Conservation (phyloP, 2,888 invertebrate genomes). For the Seladonia tumulorum region DNA sequence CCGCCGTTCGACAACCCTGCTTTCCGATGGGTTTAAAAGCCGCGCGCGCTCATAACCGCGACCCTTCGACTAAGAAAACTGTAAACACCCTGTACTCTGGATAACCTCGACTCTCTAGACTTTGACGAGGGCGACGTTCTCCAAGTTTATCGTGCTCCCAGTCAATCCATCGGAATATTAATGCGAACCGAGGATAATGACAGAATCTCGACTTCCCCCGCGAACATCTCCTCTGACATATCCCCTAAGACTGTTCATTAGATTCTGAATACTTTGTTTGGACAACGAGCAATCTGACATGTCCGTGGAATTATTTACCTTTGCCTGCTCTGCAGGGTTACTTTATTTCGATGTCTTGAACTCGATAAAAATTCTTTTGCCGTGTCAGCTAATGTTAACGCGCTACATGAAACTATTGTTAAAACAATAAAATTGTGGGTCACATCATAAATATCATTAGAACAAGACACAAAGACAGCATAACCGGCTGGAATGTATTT, state of each 20-base stretch:
- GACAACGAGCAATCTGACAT: neutral
- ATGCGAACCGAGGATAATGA: neutral
- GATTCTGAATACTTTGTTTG: neutral
- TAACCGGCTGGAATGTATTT: neutral
- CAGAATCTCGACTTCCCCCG: neutral
- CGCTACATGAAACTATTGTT: neutral
- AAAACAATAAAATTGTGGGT: neutral
- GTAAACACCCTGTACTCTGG: slow-evolving; percentile 12
- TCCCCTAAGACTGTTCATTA: neutral
- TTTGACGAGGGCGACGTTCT: neutral
- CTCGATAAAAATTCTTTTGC: no score
- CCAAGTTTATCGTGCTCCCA: neutral
- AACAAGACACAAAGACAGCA: neutral
- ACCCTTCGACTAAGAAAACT: slow-evolving; percentile 34
- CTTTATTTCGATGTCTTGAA: no score
- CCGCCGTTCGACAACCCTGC: slow-evolving; percentile 25
- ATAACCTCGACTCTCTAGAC: slow-evolving; percentile 7
- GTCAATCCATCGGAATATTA: neutral
- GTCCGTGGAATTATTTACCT: neutral
- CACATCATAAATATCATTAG: neutral
- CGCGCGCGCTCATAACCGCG: slow-evolving; percentile 27
- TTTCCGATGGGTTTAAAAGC: slow-evolving; percentile 27
- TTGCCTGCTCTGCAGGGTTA: neutral
- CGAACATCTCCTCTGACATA: neutral
- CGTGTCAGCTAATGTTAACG: no score